Conservation (phyloP, 2,888 invertebrate species). For the Scaptomyza cyrtandrae region DNA sequence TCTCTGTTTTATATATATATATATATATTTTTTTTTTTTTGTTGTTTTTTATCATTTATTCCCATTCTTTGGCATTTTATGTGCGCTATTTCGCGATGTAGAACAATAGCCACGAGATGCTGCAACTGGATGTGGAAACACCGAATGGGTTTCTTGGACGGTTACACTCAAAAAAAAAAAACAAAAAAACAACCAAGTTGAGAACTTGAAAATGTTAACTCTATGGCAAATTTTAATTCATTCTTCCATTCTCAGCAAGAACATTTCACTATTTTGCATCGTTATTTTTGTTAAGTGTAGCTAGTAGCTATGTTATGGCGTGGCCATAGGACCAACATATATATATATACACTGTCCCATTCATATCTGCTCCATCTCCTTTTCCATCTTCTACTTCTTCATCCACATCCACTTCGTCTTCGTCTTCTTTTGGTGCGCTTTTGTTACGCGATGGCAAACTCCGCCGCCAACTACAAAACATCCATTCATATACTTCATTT, state of each 20-base stretch:
- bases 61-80: constrained; percentile 77
- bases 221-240: too few species aligned
- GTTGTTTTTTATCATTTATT: constrained; percentile 71
- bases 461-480: constrained; percentile 26
- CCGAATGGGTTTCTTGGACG: constrained; percentile 7
- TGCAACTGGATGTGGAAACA: constrained; percentile 22
- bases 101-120: constrained; percentile 67
- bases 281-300: constrained; percentile 1
- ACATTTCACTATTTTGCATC: neutral
- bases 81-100: constrained; percentile 77
- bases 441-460: constrained; percentile 66
- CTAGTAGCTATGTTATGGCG: constrained; percentile 1
- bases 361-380: neutral
- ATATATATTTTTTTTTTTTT: neutral
- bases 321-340: constrained; percentile 35
- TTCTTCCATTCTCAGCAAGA: neutral
- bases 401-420: constrained; percentile 18
- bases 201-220: too few species aligned
- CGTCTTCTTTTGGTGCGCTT: constrained; percentile 44
- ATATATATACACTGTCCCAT: too few species aligned
- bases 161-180: neutral
- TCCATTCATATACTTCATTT: constrained; percentile 46
- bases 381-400: constrained; percentile 18
- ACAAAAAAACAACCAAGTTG: too few species aligned
- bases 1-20: neutral